A percentile compares a stretch with the other conserved stretches of the same genome.
Conservation (phyloP, 2,888 invertebrate genomes). For the Diploptera punctata region DNA sequence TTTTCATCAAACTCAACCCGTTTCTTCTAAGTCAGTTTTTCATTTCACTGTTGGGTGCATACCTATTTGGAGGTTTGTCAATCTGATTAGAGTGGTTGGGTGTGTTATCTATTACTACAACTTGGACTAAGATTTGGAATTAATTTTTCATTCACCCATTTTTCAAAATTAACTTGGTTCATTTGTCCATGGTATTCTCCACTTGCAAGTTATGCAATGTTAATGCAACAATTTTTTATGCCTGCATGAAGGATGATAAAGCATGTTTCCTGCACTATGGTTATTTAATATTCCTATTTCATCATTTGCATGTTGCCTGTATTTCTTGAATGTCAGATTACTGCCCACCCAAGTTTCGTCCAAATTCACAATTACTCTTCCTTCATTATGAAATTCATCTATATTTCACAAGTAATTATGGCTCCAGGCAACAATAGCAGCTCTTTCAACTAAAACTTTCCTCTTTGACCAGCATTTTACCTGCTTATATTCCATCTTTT, state of each 20-base stretch:
- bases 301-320: not conserved
- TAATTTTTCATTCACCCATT: not conserved
- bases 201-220: slow-evolving; percentile 49
- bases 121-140: slow-evolving; percentile 9
- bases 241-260: not conserved
- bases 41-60: too few species aligned
- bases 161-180: not conserved
- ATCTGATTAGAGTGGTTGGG: too few species aligned
- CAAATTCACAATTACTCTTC: not conserved
- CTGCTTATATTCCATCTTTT: slow-evolving; percentile 1
- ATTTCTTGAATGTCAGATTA: not conserved
- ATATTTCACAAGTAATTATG: not conserved
- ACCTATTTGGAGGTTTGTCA: too few species aligned
- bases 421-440: not conserved
- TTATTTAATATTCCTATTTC: not conserved
- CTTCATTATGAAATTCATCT: not conserved
- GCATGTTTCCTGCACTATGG: not conserved
- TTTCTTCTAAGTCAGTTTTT: too few species aligned
- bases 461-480: not conserved
- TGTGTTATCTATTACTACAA: too few species aligned
- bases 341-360: slow-evolving; percentile 1
- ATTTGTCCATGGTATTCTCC: slow-evolving; percentile 52
- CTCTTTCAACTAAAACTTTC: not conserved
- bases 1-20: too few species aligned
- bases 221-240: not conserved